Evolutionary conservation across 2,888 invertebrate species (phyloP).

Genomic region (Synergus itoensis): DNA sequence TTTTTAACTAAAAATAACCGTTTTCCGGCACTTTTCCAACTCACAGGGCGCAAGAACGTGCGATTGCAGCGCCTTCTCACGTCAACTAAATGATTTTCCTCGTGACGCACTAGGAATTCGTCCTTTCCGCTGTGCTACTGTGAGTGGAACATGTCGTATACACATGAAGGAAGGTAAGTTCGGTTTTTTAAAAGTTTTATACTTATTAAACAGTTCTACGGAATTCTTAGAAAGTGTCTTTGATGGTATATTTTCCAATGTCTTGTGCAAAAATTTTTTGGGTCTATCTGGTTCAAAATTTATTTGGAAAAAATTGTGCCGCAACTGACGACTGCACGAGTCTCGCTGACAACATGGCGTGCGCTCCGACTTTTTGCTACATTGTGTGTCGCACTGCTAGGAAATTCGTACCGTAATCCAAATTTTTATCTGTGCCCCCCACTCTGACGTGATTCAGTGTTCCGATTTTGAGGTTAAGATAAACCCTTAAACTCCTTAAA

Average conservation of each 20-base stretch:
- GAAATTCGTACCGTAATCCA: not conserved
- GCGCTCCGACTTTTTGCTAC: conserved; percentile 72
- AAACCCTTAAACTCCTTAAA: conserved; percentile 42
- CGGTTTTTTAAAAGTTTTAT: conserved; percentile 72
- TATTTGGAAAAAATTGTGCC: conserved; percentile 53
- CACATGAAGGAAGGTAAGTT: conserved; percentile 90
- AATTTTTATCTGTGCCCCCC: not conserved
- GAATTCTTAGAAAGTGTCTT: not conserved
- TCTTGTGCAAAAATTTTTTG: conserved; percentile 16
- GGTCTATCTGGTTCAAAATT: conserved; percentile 41
- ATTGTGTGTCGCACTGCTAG: conserved; percentile 54
- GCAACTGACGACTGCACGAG: conserved; percentile 65
- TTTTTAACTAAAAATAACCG: not conserved
- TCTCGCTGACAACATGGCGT: conserved; percentile 82
- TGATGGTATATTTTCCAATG: not conserved
- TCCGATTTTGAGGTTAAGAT: not conserved
- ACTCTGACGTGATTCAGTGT: not conserved
- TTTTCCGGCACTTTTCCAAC: not conserved
- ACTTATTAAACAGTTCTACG: conserved; percentile 42
- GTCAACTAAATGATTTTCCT: conserved; percentile 62
- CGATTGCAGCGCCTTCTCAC: conserved; percentile 67
- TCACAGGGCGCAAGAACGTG: conserved; percentile 19
- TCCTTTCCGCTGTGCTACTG: conserved; percentile 88
- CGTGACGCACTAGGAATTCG: conserved; percentile 76
- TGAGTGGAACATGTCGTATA: conserved; percentile 91